Conservation (phyloP, 1,140 invertebrate genomes). For the Diorhabda sublineata region DNA sequence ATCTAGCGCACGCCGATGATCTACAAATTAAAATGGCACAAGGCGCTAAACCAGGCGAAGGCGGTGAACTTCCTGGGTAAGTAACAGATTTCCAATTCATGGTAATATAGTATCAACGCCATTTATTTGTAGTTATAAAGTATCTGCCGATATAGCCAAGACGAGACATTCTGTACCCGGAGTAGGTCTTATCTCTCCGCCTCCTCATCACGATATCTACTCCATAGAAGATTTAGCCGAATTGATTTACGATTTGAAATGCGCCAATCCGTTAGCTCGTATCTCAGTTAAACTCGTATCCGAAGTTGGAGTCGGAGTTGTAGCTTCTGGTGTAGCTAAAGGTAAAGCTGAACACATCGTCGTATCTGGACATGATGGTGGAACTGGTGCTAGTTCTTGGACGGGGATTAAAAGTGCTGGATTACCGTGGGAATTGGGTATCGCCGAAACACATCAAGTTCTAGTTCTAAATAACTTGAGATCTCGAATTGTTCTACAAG, state of each 20-base stretch:
- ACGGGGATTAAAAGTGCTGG: constrained; percentile 94
- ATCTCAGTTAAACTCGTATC: constrained; percentile 98
- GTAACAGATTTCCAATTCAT: constrained; percentile 35
- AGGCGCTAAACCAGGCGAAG: constrained; percentile 94
- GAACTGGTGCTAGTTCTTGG: constrained; percentile 97
- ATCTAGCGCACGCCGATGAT: constrained; percentile 94
- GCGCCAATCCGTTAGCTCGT: constrained; percentile 90
- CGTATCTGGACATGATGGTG: constrained; percentile 97
- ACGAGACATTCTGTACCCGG: constrained; percentile 94
- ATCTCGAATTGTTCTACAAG: constrained; percentile 91
- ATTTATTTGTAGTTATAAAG: constrained; percentile 47
- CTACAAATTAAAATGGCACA: constrained; percentile 99
- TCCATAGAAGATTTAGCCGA: constrained; percentile 98
- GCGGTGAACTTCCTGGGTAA: constrained; percentile 89
- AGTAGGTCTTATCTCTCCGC: constrained; percentile 97
- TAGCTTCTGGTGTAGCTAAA: constrained; percentile 97
- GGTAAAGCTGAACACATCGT: constrained; percentile 98
- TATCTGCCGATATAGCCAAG: constrained; percentile 91
- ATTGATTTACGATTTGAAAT: constrained; percentile 97
- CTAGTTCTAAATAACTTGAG: constrained; percentile 93
- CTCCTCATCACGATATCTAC: constrained; percentile 99
- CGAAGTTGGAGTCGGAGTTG: constrained; percentile 96
- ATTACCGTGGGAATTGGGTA: constrained; percentile 94
- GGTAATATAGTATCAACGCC: not conserved
- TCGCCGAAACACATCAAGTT: constrained; percentile 97